Base-by-base conservation (phyloP, 2,797 vertebrate species). In the Melanotaenia nigrans region DNA sequence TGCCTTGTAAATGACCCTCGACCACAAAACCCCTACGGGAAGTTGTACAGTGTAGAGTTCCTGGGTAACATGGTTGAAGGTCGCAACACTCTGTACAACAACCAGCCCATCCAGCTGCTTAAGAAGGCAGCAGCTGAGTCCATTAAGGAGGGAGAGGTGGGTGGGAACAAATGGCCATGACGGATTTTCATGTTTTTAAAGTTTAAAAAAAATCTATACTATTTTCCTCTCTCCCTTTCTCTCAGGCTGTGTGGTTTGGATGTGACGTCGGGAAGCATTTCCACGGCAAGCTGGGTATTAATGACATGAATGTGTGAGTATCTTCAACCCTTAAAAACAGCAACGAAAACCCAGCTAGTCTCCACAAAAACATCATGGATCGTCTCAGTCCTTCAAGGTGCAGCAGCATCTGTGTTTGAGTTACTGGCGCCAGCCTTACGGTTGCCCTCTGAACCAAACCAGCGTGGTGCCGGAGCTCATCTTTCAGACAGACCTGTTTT, bases 191-290 rank as follows among this genome's bases (percentile, higher is more conserved):
- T 47, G 45, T 55, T 47, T n/a, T 64, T 65, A 28, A 58, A 56
- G 28, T 12, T 22, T 8, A 25, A 35, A 53, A 45, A 25, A 25
- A 28, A 28, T n/a, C n/a, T n/a, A n/a, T 45, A 0, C 11, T 71
- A 3, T 61, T 62, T 58, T 35, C 25, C 28, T 60, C 32, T 49
- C 30, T 56, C 45, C 42, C 25, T 36, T 24, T 33, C 42, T 61
- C 53, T 18, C 58, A 99, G 98, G 97, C 98, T 0, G 98, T 99
- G 79, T 99, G 98, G 98, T 99, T 99, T 75, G 98, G 98, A 63
- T 99, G 97, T 40, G 98, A 99, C 6, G 96, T 99, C 40, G 97
- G 96, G 47, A 99, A 99, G 88, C 95, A 98, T 89, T 99, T 99
- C 90, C 97, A 96, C 72, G 90, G 96, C 92, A 99, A 99, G 88